phyloP scores from a whole-genome alignment of 2,113 vertebrate genomes.

The Gavia stellata region DNA sequence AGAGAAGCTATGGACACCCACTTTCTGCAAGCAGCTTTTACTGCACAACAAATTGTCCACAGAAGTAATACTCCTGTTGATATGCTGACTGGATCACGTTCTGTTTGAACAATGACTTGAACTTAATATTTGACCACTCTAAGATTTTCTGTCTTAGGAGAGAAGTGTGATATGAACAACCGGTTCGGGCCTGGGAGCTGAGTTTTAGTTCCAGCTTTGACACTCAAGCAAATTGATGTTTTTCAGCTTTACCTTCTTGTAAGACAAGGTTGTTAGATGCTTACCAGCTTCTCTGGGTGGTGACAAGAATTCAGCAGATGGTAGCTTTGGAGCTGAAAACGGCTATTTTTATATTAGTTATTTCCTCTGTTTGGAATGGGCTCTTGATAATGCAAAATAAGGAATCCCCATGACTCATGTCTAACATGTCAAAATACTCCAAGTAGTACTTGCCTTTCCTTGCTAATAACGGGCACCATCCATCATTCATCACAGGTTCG shows the following conservation, averaged over 20 bases:
- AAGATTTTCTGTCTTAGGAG: not conserved
- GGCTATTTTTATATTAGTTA: not conserved
- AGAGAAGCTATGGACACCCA: not conserved
- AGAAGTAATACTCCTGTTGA: not conserved
- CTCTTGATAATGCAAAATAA: not conserved
- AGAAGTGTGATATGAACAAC: not conserved
- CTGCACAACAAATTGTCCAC: not conserved
- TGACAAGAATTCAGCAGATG: not conserved
- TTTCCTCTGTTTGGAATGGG: not conserved
- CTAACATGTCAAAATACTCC: not conserved
- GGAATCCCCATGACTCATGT: not conserved
- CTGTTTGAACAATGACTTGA: not conserved
- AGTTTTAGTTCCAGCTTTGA: not conserved
- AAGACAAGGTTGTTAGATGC: not conserved
- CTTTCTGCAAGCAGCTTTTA: not conserved
- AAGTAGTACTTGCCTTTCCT: not conserved
- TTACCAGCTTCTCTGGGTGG: not conserved
- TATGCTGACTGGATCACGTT: not conserved
- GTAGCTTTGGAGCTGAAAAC: not conserved
- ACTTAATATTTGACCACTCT: conserved; percentile 12
- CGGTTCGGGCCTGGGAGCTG: not conserved
- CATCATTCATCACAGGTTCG: not conserved
- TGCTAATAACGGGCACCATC: not conserved
- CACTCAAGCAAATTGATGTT: not conserved
- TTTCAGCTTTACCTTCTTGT: not conserved